These are phyloP conservation scores for Lithophane ornitopus DNA, from an alignment of 2,888 invertebrate species.

Conservation along the genomic window DNA sequence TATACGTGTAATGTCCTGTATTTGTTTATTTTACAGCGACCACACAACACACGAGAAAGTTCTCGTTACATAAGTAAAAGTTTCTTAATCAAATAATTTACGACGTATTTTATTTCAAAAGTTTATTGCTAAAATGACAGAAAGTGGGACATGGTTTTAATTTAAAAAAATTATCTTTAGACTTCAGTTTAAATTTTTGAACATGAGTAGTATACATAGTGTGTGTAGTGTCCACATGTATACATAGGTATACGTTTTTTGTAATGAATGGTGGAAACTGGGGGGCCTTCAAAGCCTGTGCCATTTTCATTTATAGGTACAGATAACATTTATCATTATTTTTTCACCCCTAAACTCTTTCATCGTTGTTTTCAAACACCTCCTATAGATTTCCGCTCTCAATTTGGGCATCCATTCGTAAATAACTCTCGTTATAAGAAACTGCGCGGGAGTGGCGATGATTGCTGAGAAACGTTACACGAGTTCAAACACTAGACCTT, in stretches of 20 bases:
- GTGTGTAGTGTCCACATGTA: too few species aligned
- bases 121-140: slow-evolving; percentile 51
- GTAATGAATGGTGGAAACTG: background rate
- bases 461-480: slow-evolving; percentile 14
- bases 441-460: slow-evolving; percentile 32
- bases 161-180: background rate
- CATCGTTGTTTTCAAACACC: background rate
- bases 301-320: too few species aligned
- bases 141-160: slow-evolving; percentile 30
- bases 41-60: slow-evolving; percentile 43
- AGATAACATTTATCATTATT: background rate
- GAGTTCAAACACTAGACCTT: slow-evolving; percentile 40
- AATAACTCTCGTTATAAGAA: background rate
- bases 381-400: background rate
- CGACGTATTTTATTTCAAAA: slow-evolving; percentile 49
- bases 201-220: too few species aligned
- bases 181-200: background rate
- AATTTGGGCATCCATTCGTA: background rate
- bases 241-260: background rate
- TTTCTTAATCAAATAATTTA: slow-evolving; percentile 50
- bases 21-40: slow-evolving; percentile 44
- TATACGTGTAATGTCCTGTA: slow-evolving; percentile 36
- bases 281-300: background rate
- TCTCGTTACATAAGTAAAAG: slow-evolving; percentile 34
- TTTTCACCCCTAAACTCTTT: background rate